These are phyloP conservation scores for Labeo catla DNA, from an alignment of 2,113 vertebrate genomes.

Conservation along the genomic window DNA sequence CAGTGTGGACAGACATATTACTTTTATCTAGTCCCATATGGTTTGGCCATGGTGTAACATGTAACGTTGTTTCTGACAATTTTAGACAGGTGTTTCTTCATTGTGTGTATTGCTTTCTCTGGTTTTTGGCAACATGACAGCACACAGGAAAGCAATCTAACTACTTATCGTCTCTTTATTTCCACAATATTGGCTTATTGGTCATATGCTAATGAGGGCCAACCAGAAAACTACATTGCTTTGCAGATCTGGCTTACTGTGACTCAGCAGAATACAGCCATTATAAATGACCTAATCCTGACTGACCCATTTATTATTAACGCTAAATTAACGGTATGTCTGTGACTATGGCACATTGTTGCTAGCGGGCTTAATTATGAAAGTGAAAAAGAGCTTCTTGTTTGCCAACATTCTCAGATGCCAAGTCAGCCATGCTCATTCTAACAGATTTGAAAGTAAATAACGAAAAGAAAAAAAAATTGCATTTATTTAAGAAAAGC, in stretches of 20 bases:
- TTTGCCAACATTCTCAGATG: constrained; percentile 13
- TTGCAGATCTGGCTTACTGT: background rate
- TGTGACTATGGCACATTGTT: background rate
- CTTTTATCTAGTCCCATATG: too few species aligned
- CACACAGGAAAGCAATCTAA: background rate
- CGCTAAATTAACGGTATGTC: constrained; percentile 19
- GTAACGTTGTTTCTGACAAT: background rate
- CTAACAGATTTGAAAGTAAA: background rate
- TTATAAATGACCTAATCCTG: background rate
- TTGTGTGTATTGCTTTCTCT: background rate
- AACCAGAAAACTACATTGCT: background rate
- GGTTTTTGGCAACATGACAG: background rate
- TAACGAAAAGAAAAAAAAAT: background rate
- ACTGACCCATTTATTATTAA: constrained; percentile 39
- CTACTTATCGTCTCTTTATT: constrained; percentile 9
- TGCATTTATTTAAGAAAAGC: too few species aligned
- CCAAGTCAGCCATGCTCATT: background rate
- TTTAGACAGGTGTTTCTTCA: background rate
- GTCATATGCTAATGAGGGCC: constrained; percentile 17
- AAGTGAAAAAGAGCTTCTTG: background rate
- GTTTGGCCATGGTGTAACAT: background rate
- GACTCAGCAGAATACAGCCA: background rate
- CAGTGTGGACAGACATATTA: background rate
- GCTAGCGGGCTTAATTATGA: background rate
- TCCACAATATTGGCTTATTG: background rate